Conservation (phyloP, 1,140 invertebrate species). For the Samia ricini region DNA sequence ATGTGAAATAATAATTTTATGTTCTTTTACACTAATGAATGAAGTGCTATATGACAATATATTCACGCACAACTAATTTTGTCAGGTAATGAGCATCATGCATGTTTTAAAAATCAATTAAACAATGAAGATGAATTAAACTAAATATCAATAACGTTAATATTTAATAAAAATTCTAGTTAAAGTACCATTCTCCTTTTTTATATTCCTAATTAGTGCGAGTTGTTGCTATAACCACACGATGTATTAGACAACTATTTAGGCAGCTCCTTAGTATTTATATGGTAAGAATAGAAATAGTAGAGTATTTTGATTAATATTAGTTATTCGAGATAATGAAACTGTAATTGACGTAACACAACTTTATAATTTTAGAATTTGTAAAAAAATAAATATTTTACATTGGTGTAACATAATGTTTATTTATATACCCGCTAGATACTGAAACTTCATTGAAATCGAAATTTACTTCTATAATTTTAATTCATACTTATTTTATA, state of each 20-base stretch:
- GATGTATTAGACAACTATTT: too few relatives aligned
- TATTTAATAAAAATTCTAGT: not conserved
- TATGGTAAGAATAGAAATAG: too few relatives aligned
- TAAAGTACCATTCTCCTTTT: not conserved
- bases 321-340: too few relatives aligned
- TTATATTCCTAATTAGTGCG: not conserved
- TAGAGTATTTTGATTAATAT: too few relatives aligned
- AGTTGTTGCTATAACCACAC: not conserved
- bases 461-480: conserved; percentile 48
- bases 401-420: too few relatives aligned
- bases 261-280: too few relatives aligned
- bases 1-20: conserved; percentile 1
- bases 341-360: too few relatives aligned
- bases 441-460: conserved; percentile 20
- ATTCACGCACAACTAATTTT: conserved; percentile 38
- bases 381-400: too few relatives aligned
- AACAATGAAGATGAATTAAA: conserved; percentile 23
- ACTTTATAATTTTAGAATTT: too few relatives aligned
- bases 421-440: conserved; percentile 26
- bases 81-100: conserved; percentile 47
- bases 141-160: not conserved
- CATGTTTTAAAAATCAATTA: conserved; percentile 58
- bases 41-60: conserved; percentile 26
- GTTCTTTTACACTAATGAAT: conserved; percentile 6
- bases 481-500: conserved; percentile 49